Evolutionary conservation across 2,113 vertebrate species (phyloP), one percentile per base, ranked within the genome.

Genomic region (Serilophus lunatus): DNA sequence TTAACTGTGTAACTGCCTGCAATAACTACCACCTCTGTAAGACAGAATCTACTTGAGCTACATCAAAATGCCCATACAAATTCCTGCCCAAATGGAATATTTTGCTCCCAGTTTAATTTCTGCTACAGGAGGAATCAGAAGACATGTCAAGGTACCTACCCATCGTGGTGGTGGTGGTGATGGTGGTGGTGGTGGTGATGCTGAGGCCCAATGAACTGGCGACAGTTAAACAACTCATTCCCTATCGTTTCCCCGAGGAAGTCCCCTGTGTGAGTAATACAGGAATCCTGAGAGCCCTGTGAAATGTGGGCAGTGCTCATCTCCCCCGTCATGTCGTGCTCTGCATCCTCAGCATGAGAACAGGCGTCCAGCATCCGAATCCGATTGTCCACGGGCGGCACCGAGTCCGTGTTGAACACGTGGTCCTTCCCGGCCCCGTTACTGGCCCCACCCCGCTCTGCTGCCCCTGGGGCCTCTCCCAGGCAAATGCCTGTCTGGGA

Each of bases 231-330:
- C 38, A 99, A 97, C 66, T 99, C 99, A 38, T 98, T 99, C 53
- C 99, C 98, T 96, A 99, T 99, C 47, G 98, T 98, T 85, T 99
- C 99, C 33, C 99, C 98, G 24, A 99, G 98, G 95, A 99, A 99
- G 97, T 99, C 99, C 38, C 98, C 98, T 0, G 98, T 98, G 23
- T 99, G 98, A 10, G 99, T 97, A 47, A 99, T 98, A 88, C 99
- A 99, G 57, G 99, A 98, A 93, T 99, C 99, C 90, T 99, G 99
- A 65, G 99, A 98, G 12, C 98, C 98, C 40, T 98, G 98, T 13
- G 97, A 97, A 88, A 99, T 98, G 94, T 98, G 99, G 40, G 98
- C 97, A 47, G 99, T 75, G 70, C 98, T 98, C 86, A 99, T 98
- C 71, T 99, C 99, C 79, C 97, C 98, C 14, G 72, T 91, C 87